These are phyloP conservation scores for Scolopax bukidnonensis DNA, from an alignment of 2,797 vertebrate genomes.

Conservation along the genomic window DNA sequence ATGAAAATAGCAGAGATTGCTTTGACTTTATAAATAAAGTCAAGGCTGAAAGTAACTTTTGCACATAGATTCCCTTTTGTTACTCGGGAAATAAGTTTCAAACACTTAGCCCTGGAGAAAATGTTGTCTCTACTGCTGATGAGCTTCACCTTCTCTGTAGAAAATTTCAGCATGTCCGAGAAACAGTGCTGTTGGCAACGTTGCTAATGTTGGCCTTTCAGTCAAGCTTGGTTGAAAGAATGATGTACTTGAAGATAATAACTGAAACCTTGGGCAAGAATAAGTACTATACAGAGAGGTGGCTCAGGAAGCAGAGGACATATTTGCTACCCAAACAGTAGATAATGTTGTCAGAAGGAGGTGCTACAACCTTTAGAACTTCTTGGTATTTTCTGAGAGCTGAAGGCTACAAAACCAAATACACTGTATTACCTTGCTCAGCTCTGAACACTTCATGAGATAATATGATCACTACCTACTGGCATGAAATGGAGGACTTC, in stretches of 20 bases:
- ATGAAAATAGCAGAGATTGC: not conserved
- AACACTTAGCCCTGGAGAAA: slow-evolving; percentile 6
- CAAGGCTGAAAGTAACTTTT: slow-evolving; percentile 43
- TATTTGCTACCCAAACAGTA: not conserved
- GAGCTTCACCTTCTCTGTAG: not conserved
- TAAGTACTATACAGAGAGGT: not conserved
- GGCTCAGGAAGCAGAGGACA: not conserved
- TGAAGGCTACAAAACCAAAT: not conserved
- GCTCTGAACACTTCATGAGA: not conserved
- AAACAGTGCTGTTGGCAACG: not conserved
- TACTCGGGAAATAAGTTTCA: slow-evolving; percentile 14
- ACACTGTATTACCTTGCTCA: not conserved
- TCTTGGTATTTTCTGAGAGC: not conserved
- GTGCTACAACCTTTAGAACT: not conserved
- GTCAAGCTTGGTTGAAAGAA: slow-evolving; percentile 12
- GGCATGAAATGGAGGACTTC: not conserved
- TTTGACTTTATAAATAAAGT: slow-evolving; percentile 1
- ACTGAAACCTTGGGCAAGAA: not conserved
- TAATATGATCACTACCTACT: not conserved
- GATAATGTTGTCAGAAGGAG: not conserved
- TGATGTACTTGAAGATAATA: not conserved
- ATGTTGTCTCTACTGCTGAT: not conserved
- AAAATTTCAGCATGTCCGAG: slow-evolving; percentile 23
- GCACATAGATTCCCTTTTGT: not conserved
- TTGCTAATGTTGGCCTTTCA: slow-evolving; percentile 8